Base-by-base conservation (phyloP, 1,140 invertebrate species). In the Calliphora vicina region DNA sequence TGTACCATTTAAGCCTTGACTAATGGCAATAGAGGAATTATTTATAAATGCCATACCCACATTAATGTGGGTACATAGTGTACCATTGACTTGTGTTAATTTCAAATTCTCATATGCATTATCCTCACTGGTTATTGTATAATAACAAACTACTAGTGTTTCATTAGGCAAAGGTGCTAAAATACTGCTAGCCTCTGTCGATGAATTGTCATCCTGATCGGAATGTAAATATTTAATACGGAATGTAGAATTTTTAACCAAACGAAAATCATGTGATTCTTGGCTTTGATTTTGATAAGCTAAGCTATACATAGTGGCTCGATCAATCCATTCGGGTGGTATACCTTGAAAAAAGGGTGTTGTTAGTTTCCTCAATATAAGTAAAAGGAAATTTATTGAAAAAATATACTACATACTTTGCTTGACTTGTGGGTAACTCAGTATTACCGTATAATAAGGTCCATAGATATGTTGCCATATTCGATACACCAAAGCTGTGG, bases 21-120 rank as follows among this genome's bases (percentile, higher is more conserved):
- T 84, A n/a, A 90, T 89, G 45, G 93, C 86, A 84, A 90, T 84
- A 1, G 91, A 91, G 83, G 92, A 93, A 87, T 96, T 94, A n/a
- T 88, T 87, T 57, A 97, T 91, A 72, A 88, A 88, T 72, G 93
- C 94, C 91, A 96, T 95, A 45, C 94, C 96, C 73, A 96, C 88
- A 89, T 96, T 96, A 80, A 97, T 94, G 91, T 97, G 96, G 13
- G 96, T 96, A 89, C 96, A 97, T 82, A 97, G 90, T 86, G 93
- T 86, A 80, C 94, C 93, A 86, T 95, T 92, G 82, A 96, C 92
- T 86, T 93, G 88, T 42, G 90, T 86, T 9, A 94, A 92, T 89
- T 91, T 85, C 27, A 95, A 89, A 71, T 91, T 88, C 82, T 88
- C 84, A 29, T 61, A n/a, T 85, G 83, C 71, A 88, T n/a, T 85